phyloP scores from a whole-genome alignment of 2,888 invertebrate genomes.

The Ganaspis brasiliensis region DNA sequence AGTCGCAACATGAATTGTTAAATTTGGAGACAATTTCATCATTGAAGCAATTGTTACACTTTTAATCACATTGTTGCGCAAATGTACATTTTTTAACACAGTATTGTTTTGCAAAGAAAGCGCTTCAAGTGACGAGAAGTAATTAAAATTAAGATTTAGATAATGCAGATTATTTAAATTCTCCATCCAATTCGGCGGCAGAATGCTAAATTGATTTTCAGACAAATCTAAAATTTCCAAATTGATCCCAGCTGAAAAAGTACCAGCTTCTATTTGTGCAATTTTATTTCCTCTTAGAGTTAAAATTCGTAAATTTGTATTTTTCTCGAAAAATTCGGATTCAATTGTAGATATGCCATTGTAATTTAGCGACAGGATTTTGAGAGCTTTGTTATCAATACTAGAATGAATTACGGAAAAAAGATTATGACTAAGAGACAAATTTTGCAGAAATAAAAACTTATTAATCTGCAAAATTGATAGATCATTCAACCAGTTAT shows the following conservation, averaged over 20 bases:
- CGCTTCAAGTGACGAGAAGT: background rate
- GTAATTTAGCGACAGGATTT: background rate
- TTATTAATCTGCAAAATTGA: background rate
- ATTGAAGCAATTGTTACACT: background rate
- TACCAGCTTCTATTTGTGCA: background rate
- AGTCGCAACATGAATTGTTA: background rate
- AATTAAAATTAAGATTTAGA: background rate
- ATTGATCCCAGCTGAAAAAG: background rate
- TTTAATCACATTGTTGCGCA: background rate
- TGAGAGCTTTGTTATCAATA: background rate
- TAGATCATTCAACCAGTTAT: background rate
- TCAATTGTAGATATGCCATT: background rate
- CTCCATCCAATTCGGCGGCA: background rate
- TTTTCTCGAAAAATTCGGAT: background rate
- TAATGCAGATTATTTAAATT: background rate
- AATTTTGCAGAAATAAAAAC: background rate
- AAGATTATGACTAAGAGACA: conserved; percentile 7
- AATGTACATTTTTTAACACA: background rate
- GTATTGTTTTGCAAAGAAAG: background rate
- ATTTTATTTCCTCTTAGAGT: background rate
- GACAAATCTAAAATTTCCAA: background rate
- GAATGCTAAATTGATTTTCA: background rate
- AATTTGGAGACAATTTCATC: background rate
- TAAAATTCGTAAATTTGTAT: background rate
- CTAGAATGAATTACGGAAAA: background rate